phyloP scores from a whole-genome alignment of 2,797 vertebrate genomes.

The Anisognathus igniventris region DNA sequence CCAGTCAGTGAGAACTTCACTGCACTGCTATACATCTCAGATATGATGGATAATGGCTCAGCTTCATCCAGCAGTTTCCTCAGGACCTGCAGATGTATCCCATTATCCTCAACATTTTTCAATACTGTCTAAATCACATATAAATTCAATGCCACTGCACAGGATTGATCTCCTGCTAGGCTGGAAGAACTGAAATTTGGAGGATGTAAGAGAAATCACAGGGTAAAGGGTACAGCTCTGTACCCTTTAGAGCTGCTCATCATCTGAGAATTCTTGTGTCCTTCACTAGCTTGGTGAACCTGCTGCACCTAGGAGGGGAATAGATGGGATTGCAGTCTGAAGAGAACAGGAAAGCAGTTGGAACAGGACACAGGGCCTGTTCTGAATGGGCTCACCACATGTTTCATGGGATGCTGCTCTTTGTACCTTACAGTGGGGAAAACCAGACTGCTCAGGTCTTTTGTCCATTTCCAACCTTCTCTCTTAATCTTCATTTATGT shows the following conservation, averaged over 20 bases:
- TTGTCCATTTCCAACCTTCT: neutral
- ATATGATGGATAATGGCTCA: neutral
- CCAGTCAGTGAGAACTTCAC: neutral
- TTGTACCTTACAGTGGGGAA: neutral
- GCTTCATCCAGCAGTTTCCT: neutral
- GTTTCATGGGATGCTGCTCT: neutral
- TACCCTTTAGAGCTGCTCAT: neutral
- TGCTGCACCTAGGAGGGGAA: neutral
- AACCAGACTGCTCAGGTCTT: neutral
- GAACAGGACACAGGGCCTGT: neutral
- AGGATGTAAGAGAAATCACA: neutral
- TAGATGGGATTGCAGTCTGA: neutral
- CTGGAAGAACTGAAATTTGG: neutral
- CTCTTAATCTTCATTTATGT: neutral
- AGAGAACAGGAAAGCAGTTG: neutral
- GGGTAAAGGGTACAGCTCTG: neutral
- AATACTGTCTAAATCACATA: neutral
- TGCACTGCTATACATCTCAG: neutral
- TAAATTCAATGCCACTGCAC: neutral
- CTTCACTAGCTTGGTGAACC: neutral
- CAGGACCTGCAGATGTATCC: neutral
- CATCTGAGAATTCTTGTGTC: neutral
- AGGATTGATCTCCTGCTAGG: neutral
- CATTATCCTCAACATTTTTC: neutral
- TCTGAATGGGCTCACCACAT: neutral